phyloP scores from a whole-genome alignment of 2,888 invertebrate species.

The Eremobia ochroleuca region DNA sequence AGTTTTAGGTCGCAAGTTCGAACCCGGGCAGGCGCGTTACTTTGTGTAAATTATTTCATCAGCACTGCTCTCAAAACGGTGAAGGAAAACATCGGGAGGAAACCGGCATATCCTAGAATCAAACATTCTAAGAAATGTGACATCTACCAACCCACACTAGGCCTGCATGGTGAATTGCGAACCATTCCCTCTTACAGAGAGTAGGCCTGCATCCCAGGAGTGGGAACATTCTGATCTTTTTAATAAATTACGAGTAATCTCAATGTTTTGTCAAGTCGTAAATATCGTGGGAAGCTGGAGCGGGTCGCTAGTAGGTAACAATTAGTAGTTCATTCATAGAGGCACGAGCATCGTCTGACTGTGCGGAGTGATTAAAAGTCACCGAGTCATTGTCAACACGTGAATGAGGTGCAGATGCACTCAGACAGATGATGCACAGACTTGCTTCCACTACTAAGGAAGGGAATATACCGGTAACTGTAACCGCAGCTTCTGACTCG shows the following conservation, averaged over 20 bases:
- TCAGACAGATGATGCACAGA: not conserved
- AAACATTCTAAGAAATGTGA: too few relatives aligned
- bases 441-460: not conserved
- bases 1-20: too few relatives aligned
- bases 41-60: too few relatives aligned
- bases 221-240: too few relatives aligned
- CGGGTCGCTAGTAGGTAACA: not conserved
- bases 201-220: too few relatives aligned
- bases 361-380: constrained; percentile 13
- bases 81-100: too few relatives aligned
- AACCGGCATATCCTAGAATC: too few relatives aligned
- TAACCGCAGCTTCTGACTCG: constrained; percentile 27
- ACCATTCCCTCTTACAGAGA: too few relatives aligned
- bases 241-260: not conserved
- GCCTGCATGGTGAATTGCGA: too few relatives aligned
- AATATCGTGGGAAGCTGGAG: not conserved
- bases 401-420: constrained; percentile 29
- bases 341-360: not conserved
- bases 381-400: constrained; percentile 31
- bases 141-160: too few relatives aligned
- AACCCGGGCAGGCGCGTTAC: too few relatives aligned
- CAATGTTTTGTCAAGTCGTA: not conserved
- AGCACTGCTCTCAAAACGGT: too few relatives aligned
- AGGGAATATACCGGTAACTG: constrained; percentile 1
- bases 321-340: constrained; percentile 27